Percentiles rank a stretch among this genome's conserved stretches.
Evolutionary conservation across 2,888 invertebrate species (phyloP).

Genomic region (Tortricodes alternella): DNA sequence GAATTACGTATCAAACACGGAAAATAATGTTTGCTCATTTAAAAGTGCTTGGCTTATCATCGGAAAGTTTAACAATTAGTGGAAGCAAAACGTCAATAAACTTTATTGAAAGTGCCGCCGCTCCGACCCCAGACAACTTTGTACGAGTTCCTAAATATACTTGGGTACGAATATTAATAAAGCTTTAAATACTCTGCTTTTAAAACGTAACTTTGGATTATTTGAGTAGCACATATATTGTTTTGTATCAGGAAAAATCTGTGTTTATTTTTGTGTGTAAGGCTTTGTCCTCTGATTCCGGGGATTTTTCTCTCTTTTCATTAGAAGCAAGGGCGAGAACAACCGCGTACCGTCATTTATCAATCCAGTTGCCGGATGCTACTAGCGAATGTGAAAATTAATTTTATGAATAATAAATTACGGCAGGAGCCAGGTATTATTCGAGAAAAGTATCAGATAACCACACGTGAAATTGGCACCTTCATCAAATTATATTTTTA

Average conservation of each 20-base stretch:
- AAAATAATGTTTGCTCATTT: conserved; percentile 26
- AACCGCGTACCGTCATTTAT: conserved; percentile 51
- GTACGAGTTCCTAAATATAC: conserved; percentile 4
- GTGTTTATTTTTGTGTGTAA: conserved; percentile 31
- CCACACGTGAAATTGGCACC: conserved; percentile 33
- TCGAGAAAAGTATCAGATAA: conserved; percentile 43
- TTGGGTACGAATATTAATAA: neutral
- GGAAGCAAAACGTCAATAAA: conserved; percentile 17
- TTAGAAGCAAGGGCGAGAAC: conserved; percentile 44
- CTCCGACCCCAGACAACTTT: conserved; percentile 7
- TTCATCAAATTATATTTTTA: conserved; percentile 29
- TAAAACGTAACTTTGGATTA: neutral
- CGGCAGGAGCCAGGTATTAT: conserved; percentile 43
- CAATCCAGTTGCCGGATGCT: conserved; percentile 50
- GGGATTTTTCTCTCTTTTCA: conserved; percentile 43
- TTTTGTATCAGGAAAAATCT: conserved; percentile 6
- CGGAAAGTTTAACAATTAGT: conserved; percentile 23
- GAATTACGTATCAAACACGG: conserved; percentile 19
- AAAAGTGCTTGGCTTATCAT: conserved; percentile 23
- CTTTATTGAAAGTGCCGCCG: conserved; percentile 16
- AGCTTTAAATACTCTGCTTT: neutral
- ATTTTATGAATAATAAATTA: conserved; percentile 57
- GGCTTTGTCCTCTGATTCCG: conserved; percentile 30
- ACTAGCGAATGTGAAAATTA: conserved; percentile 53
- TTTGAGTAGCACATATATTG: neutral